A percentile compares a stretch with the other conserved stretches of the same genome.
Conservation (phyloP, 2,888 invertebrate genomes). For the Drosophila demipolita region DNA sequence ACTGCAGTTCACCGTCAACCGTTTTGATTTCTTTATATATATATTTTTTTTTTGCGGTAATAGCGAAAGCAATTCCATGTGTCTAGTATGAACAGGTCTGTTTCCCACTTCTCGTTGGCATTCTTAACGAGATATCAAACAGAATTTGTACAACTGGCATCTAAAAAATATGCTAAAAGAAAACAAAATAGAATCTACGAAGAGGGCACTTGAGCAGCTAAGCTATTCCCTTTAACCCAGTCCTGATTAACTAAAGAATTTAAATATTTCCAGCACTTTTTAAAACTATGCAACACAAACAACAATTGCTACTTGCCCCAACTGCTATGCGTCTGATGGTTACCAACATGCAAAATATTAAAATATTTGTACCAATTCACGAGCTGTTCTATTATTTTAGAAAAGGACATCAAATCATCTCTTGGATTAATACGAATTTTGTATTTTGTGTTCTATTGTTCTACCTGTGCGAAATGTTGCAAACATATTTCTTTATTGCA, state of each 20-base stretch:
- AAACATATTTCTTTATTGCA: background rate
- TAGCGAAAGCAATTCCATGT: conserved; percentile 1
- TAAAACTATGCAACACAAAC: background rate
- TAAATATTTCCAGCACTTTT: background rate
- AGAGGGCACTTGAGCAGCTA: background rate
- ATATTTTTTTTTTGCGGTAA: background rate
- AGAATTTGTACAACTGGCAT: background rate
- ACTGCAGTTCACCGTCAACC: background rate
- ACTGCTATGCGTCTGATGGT: background rate
- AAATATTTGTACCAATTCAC: background rate
- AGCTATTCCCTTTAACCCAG: background rate
- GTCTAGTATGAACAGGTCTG: background rate
- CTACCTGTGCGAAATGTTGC: background rate
- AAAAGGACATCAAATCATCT: background rate
- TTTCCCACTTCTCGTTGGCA: background rate
- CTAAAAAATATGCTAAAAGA: background rate
- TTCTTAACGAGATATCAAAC: conserved; percentile 4
- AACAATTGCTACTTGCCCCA: background rate
- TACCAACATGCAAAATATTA: background rate
- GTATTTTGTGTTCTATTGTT: background rate
- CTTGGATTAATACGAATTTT: background rate
- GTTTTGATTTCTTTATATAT: background rate
- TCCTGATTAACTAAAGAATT: background rate
- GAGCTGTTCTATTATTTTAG: background rate
- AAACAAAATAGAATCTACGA: background rate